Base-by-base conservation (phyloP, 2,113 vertebrate genomes). In the Rostratula benghalensis region DNA sequence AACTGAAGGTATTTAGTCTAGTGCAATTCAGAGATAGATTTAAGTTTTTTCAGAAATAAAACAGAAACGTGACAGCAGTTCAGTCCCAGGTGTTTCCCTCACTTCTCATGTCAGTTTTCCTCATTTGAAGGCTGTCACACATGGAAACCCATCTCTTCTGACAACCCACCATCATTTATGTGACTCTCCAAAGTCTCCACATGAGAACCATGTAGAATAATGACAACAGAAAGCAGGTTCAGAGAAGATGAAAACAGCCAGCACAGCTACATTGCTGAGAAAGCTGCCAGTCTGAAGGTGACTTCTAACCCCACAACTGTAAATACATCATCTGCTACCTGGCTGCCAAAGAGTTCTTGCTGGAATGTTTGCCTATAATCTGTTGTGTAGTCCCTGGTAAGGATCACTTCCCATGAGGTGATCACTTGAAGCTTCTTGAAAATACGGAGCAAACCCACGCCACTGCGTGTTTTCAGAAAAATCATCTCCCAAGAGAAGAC, bases 41-140 rank as follows among this genome's bases (percentile, higher is more conserved):
- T 79, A 13, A 15, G 3, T n/a, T 84, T 92, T 75, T 87, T 87
- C 1, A 0, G 64, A 95, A 92, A 25, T 83, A 85, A 93, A 92
- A 92, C 1, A 84, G 89, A 92, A 96, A 95, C 18, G n/a, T 31
- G 50, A 96, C 59, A 87, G 77, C 35, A 69, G 35, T 77, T 91
- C 39, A 78, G 65, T 39, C 41, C 37, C 56, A 91, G 46, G 69
- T 95, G 61, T 69, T 90, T 87, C 91, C 41, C 41, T 68, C n/a
- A 71, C 46, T 77, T 33, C 48, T 91, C 24, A n/a, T 16, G 28
- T 46, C 78, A 91, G 46, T 53, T 71, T 94, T 90, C 93, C 84
- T 54, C 50, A 59, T 76, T 87, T 83, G 67, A 93, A 91, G 57
- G 60, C 63, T 70, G 83, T 39, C 50, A 59, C 46, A 86, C 41